These are phyloP conservation scores for Ardeotis arabs DNA, from an alignment of 2,113 vertebrate genomes.

Conservation along the genomic window DNA sequence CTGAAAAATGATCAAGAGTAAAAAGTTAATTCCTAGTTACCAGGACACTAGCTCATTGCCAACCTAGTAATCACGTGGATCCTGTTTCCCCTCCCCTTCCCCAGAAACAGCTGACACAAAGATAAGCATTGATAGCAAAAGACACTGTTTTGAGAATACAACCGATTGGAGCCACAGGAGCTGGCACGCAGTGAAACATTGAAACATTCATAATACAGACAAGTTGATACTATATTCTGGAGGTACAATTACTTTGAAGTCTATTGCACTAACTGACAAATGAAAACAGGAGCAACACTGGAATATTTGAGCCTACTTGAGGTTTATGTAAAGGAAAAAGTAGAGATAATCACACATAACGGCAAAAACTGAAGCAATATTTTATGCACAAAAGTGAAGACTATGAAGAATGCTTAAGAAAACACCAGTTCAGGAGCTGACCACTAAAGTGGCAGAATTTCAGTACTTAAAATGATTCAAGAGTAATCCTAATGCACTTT, in stretches of 20 bases:
- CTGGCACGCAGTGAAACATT: neutral
- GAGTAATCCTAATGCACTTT: neutral
- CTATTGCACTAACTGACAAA: neutral
- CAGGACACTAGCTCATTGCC: slow-evolving; percentile 24
- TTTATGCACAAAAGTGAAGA: neutral
- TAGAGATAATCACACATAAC: neutral
- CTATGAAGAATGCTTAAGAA: neutral
- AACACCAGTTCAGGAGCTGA: neutral
- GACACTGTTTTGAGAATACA: neutral
- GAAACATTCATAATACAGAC: neutral
- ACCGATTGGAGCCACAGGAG: neutral
- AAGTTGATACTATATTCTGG: neutral
- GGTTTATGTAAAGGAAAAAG: neutral
- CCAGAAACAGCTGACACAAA: neutral
- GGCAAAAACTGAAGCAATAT: neutral
- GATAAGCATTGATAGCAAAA: slow-evolving; percentile 3
- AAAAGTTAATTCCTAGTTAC: slow-evolving; percentile 46
- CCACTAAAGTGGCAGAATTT: neutral
- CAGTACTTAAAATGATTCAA: neutral
- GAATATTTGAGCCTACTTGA: neutral
- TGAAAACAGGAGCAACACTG: neutral
- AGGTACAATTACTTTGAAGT: neutral
- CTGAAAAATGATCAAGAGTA: slow-evolving; percentile 80
- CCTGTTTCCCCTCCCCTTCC: slow-evolving; percentile 43
- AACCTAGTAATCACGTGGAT: neutral